Evolutionary conservation across 2,888 invertebrate species (phyloP).

Genomic region (Leptodirus hochenwartii): DNA sequence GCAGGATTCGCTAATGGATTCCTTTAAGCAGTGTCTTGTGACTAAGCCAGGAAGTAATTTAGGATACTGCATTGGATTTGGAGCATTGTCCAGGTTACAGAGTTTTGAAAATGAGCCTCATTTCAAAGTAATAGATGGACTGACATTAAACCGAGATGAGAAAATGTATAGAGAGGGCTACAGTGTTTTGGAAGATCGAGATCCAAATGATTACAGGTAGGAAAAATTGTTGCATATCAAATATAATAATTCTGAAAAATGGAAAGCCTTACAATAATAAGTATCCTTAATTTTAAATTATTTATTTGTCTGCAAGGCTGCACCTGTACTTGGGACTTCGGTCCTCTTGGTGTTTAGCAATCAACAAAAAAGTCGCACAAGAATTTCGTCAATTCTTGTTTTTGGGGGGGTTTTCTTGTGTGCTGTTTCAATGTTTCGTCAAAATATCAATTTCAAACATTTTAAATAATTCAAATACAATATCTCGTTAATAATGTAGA

Average conservation of each 20-base stretch:
- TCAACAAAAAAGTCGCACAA: too few species aligned
- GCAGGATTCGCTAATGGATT: conserved; percentile 12
- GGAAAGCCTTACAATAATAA: background rate
- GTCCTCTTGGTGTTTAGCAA: too few species aligned
- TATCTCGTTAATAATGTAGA: too few species aligned
- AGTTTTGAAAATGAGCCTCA: conserved; percentile 45
- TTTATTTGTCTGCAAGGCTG: too few species aligned
- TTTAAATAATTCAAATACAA: too few species aligned
- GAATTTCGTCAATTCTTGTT: too few species aligned
- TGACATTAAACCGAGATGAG: conserved; percentile 44
- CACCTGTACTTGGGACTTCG: too few species aligned
- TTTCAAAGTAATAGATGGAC: conserved; percentile 43
- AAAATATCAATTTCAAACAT: too few species aligned
- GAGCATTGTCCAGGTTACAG: conserved; percentile 45
- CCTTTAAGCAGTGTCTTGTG: conserved; percentile 29
- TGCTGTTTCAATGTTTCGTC: too few species aligned
- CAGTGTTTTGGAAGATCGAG: conserved; percentile 39
- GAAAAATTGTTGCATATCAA: conserved; percentile 14
- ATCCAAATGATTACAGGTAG: conserved; percentile 56
- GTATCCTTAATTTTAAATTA: too few species aligned
- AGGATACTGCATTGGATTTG: conserved; percentile 47
- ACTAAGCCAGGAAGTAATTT: conserved; percentile 29
- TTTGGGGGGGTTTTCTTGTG: too few species aligned
- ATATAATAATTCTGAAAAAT: conserved; percentile 1
- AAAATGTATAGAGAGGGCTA: conserved; percentile 42